A percentile compares a stretch with the other conserved stretches of the same genome.
Evolutionary conservation across 1,140 invertebrate genomes (phyloP).

Genomic region (Tetragonula clypearis): DNA sequence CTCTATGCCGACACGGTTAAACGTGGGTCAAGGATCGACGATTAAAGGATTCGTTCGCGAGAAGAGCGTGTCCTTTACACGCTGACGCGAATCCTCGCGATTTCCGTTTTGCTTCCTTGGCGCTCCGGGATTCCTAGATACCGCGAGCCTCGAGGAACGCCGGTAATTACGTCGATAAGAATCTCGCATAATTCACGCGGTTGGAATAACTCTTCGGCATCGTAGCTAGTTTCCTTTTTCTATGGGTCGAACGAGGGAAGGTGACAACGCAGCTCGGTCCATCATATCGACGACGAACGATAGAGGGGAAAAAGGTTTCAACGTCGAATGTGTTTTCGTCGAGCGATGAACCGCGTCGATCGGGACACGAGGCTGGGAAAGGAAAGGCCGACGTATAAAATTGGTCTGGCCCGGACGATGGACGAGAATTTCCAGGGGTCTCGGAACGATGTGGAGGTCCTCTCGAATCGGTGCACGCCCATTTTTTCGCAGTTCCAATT

Average conservation of each 20-base stretch:
- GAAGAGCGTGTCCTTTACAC: slow-evolving; percentile 26
- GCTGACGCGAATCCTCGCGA: not conserved
- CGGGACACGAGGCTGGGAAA: slow-evolving; percentile 9
- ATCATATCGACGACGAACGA: too few relatives aligned
- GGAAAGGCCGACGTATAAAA: slow-evolving; percentile 47
- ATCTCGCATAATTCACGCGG: slow-evolving; percentile 34
- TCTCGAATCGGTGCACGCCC: slow-evolving; percentile 64
- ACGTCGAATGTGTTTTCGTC: not conserved
- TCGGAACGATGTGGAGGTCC: slow-evolving; percentile 53
- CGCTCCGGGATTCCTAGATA: slow-evolving; percentile 11
- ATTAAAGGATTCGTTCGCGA: slow-evolving; percentile 40
- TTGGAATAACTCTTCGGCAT: slow-evolving; percentile 21
- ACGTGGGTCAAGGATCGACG: slow-evolving; percentile 63
- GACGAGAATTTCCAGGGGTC: slow-evolving; percentile 46
- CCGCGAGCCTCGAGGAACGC: slow-evolving; percentile 8
- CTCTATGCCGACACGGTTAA: slow-evolving; percentile 42
- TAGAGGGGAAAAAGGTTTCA: not conserved
- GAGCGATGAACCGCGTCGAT: not conserved
- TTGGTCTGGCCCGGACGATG: slow-evolving; percentile 45
- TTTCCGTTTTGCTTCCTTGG: slow-evolving; percentile 5
- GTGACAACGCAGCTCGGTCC: not conserved
- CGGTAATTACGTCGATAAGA: slow-evolving; percentile 29
- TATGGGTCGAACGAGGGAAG: not conserved
- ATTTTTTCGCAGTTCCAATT: slow-evolving; percentile 76
- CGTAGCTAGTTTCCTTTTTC: not conserved